phyloP scores from a whole-genome alignment of 1,140 invertebrate genomes.

The Latrodectus geometricus region DNA sequence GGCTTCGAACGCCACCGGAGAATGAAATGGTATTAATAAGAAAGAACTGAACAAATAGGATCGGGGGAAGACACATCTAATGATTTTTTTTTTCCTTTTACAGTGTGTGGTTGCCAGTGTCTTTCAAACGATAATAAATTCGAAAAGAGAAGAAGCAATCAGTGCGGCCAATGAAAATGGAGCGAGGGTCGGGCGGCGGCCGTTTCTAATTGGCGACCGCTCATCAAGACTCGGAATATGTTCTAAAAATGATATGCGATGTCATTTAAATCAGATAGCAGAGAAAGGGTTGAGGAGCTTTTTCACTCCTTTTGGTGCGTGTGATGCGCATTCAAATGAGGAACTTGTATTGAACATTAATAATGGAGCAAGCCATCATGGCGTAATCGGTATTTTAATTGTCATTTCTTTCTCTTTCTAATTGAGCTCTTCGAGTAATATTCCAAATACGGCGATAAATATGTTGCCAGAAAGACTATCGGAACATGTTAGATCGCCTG shows the following conservation, averaged over 20 bases:
- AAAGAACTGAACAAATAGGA: constrained; percentile 29
- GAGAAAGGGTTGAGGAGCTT: constrained; percentile 24
- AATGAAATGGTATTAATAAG: constrained; percentile 2
- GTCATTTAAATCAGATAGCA: constrained; percentile 49
- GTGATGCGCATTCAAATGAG: not conserved
- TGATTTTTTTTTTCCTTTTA: constrained; percentile 37
- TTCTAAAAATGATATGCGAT: constrained; percentile 42
- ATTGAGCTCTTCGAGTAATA: not conserved
- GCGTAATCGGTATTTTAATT: constrained; percentile 7
- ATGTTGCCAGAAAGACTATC: not conserved
- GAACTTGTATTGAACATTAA: constrained; percentile 8
- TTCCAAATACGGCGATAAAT: not conserved
- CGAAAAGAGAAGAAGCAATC: constrained; percentile 24
- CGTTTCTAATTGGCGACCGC: constrained; percentile 33
- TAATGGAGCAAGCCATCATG: constrained; percentile 35
- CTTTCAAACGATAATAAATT: constrained; percentile 25
- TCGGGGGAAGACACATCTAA: constrained; percentile 20
- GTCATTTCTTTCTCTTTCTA: not conserved
- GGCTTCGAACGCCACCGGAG: constrained; percentile 19
- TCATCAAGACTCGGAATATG: constrained; percentile 16
- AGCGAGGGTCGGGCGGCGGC: constrained; percentile 26
- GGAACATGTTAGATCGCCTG: too few relatives aligned
- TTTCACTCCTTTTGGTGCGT: constrained; percentile 16
- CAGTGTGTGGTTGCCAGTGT: constrained; percentile 14
- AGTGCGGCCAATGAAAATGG: constrained; percentile 30